A percentile compares a stretch with the other conserved stretches of the same genome.
Conservation (phyloP, 2,888 invertebrate genomes). For the Microplitis manilae region DNA sequence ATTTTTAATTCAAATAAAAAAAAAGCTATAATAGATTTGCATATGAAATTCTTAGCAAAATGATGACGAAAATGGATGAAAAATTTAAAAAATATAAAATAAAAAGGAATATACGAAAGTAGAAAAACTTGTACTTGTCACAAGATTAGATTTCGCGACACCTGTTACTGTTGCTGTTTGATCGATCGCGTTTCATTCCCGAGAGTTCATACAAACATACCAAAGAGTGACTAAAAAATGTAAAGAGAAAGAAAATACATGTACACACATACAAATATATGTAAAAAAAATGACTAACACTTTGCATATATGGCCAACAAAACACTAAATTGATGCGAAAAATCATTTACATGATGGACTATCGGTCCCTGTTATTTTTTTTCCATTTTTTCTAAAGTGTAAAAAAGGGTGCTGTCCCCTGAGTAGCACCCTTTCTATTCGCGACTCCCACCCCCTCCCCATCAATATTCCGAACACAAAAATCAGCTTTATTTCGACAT, state of each 20-base stretch:
- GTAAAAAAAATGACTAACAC: conserved; percentile 46
- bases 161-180: conserved; percentile 66
- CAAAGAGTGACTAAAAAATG: conserved; percentile 36
- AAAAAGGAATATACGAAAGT: conserved; percentile 59
- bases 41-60: conserved; percentile 11
- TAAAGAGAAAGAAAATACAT: conserved; percentile 55
- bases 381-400: conserved; percentile 21
- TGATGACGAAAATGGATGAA: conserved; percentile 20
- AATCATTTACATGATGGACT: conserved; percentile 49
- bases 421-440: conserved; percentile 58
- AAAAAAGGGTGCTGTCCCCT: conserved; percentile 45
- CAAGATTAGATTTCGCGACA: conserved; percentile 56
- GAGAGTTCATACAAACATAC: conserved; percentile 37
- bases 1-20: background rate
- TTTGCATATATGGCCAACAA: conserved; percentile 26
- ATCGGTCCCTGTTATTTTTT: conserved; percentile 43
- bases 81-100: conserved; percentile 31
- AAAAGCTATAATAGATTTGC: background rate
- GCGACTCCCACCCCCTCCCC: conserved; percentile 53
- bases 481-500: conserved; percentile 65
- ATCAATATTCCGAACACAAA: conserved; percentile 65
- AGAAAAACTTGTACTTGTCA: conserved; percentile 69
- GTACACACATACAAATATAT: conserved; percentile 49
- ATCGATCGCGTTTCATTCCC: conserved; percentile 60
- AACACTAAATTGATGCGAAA: conserved; percentile 19